A percentile compares a stretch with the other conserved stretches of the same genome.
Evolutionary conservation across 2,113 vertebrate species (phyloP).

Genomic region (Nothoprocta pentlandii): DNA sequence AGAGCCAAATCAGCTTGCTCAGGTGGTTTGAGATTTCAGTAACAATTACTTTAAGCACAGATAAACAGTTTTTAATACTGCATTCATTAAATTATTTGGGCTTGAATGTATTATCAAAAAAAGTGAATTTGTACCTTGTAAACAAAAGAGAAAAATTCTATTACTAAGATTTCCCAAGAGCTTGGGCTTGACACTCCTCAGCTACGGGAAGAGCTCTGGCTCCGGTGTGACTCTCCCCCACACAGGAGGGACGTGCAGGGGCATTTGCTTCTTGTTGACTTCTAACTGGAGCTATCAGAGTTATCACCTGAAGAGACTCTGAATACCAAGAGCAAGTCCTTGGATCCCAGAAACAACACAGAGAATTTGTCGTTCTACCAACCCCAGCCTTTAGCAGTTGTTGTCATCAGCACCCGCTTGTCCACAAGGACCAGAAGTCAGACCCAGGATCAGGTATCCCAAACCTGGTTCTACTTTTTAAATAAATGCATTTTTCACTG

Average conservation of each 20-base stretch:
- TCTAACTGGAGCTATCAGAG: neutral
- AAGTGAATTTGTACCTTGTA: constrained; percentile 26
- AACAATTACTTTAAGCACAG: constrained; percentile 2
- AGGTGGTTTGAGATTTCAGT: constrained; percentile 7
- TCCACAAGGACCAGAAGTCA: neutral
- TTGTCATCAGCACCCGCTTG: neutral
- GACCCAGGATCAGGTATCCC: neutral
- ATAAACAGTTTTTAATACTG: neutral
- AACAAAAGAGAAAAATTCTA: neutral
- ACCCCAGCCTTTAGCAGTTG: neutral
- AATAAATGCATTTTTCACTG: neutral
- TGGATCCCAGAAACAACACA: neutral
- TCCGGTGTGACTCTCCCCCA: neutral
- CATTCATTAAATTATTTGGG: constrained; percentile 4
- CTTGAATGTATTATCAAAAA: neutral
- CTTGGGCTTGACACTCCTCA: constrained; percentile 1
- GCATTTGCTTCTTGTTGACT: neutral
- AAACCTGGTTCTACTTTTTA: neutral
- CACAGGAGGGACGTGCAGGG: neutral
- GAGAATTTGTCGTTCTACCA: neutral
- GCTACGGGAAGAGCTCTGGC: neutral
- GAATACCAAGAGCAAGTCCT: constrained; percentile 1
- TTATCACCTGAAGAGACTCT: neutral
- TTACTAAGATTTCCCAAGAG: constrained; percentile 1
- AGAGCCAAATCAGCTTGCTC: neutral